phyloP scores from a whole-genome alignment of 2,797 vertebrate genomes.

The Pelodytes ibericus region DNA sequence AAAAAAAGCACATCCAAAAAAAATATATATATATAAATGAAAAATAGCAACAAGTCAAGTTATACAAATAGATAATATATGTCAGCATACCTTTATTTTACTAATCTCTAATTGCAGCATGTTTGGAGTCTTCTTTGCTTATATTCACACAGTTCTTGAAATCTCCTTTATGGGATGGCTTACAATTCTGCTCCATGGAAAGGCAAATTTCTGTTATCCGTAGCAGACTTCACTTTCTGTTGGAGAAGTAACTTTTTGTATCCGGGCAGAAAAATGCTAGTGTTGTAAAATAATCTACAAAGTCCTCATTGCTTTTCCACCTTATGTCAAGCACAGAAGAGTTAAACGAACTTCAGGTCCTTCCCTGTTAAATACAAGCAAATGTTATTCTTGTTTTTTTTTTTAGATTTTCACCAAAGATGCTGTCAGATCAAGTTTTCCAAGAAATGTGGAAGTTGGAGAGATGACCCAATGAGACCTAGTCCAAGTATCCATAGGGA shows the following conservation, averaged over 20 bases:
- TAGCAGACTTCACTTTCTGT: slow-evolving; percentile 25
- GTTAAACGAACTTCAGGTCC: slow-evolving; percentile 30
- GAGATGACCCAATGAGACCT: slow-evolving; percentile 41
- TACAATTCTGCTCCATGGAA: slow-evolving; percentile 54
- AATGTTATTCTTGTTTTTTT: slow-evolving; percentile 6
- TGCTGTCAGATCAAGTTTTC: slow-evolving; percentile 29
- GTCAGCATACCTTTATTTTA: slow-evolving; percentile 57
- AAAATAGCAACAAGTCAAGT: background rate
- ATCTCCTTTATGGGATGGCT: slow-evolving; percentile 39
- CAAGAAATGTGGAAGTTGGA: slow-evolving; percentile 37
- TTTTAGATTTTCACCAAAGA: background rate
- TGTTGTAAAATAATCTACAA: slow-evolving; percentile 55
- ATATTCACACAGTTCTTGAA: slow-evolving; percentile 35
- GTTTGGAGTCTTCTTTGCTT: slow-evolving; percentile 52
- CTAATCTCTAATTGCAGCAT: slow-evolving; percentile 25
- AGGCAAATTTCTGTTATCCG: slow-evolving; percentile 51
- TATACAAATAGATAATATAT: slow-evolving; percentile 23
- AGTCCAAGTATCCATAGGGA: background rate
- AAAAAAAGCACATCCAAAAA: background rate
- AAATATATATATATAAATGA: too few relatives aligned
- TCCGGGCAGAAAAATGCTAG: slow-evolving; percentile 52
- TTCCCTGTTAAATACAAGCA: slow-evolving; percentile 4
- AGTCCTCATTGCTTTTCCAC: slow-evolving; percentile 34
- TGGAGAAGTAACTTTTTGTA: slow-evolving; percentile 17
- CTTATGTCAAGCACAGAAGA: slow-evolving; percentile 32